Evolutionary conservation across 2,888 invertebrate species (phyloP).

Genomic region (Acrocera orbiculus): DNA sequence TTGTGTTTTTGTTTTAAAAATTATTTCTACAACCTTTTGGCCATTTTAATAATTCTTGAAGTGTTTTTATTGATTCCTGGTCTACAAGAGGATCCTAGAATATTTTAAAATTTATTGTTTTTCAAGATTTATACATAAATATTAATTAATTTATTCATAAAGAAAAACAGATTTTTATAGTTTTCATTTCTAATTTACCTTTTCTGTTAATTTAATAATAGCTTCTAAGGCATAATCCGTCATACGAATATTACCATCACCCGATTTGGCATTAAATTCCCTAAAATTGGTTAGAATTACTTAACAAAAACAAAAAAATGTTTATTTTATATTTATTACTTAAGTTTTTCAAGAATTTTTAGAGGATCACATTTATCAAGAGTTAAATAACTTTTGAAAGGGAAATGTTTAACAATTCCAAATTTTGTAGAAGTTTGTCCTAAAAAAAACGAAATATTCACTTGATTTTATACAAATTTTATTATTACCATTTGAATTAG

Average conservation of each 20-base stretch:
- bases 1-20: no score
- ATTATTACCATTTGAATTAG: constrained; percentile 28
- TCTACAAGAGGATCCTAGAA: constrained; percentile 16
- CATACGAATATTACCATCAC: constrained; percentile 34
- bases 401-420: constrained; percentile 23
- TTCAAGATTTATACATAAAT: background rate
- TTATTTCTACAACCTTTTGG: constrained; percentile 39
- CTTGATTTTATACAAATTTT: background rate
- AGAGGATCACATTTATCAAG: constrained; percentile 63
- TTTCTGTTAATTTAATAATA: constrained; percentile 45
- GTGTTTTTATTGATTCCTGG: constrained; percentile 34
- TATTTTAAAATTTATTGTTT: constrained; percentile 1
- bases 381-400: constrained; percentile 37
- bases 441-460: constrained; percentile 3
- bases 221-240: constrained; percentile 39
- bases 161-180: background rate
- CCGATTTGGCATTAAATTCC: constrained; percentile 53
- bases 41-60: constrained; percentile 52
- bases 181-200: constrained; percentile 12
- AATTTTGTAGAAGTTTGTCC: constrained; percentile 12
- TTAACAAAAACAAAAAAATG: background rate
- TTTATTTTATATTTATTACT: constrained; percentile 14
- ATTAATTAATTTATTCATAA: background rate
- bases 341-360: constrained; percentile 54
- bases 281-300: constrained; percentile 16